These are phyloP conservation scores for Alfaro cultratus DNA, from an alignment of 2,797 vertebrate genomes.

Conservation along the genomic window DNA sequence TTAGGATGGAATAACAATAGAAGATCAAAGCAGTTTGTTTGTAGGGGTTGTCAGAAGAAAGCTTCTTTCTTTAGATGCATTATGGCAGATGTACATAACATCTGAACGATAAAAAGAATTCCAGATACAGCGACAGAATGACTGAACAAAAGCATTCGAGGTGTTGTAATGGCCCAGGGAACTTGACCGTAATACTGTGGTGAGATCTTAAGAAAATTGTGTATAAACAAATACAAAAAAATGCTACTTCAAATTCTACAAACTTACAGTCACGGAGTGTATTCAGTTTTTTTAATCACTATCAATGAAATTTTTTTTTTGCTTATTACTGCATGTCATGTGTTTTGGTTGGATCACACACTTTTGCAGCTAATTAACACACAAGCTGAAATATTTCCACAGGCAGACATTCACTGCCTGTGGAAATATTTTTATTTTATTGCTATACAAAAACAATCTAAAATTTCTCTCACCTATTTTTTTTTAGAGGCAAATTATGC, in stretches of 20 bases:
- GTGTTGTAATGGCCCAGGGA: background rate
- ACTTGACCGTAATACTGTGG: background rate
- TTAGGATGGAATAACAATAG: background rate
- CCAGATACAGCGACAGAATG: background rate
- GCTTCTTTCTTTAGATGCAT: background rate
- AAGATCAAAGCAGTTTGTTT: background rate
- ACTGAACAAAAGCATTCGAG: background rate
- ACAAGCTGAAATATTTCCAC: background rate
- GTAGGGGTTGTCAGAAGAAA: background rate
- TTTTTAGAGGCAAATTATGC: constrained; percentile 95
- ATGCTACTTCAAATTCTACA: background rate
- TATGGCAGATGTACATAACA: background rate
- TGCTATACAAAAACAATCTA: background rate
- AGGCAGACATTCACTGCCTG: too few species aligned
- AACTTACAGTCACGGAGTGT: background rate
- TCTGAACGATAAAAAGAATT: background rate
- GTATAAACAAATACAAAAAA: background rate
- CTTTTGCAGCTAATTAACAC: background rate
- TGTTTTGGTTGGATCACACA: background rate
- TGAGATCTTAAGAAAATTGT: background rate
- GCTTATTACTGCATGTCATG: background rate
- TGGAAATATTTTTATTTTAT: background rate
- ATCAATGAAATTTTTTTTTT: background rate
- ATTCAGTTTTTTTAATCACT: background rate
- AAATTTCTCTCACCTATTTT: constrained; percentile 32